These are phyloP conservation scores for Auanema freiburgensis DNA, from an alignment of 2,888 invertebrate species.

Conservation along the genomic window DNA sequence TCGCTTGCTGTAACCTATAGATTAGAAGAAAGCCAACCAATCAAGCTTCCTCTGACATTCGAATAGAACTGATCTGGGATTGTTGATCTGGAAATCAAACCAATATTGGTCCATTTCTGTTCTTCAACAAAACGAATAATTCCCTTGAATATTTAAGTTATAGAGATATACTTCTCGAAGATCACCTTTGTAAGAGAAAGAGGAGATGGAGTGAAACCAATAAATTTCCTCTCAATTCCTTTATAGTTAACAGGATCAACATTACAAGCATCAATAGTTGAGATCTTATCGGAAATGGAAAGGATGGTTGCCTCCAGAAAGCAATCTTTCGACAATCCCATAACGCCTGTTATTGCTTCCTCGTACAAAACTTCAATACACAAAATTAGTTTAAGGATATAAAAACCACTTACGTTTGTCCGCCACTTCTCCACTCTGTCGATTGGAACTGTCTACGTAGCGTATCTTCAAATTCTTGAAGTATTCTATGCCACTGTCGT, in stretches of 20 bases:
- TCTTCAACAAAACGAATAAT: too few species aligned
- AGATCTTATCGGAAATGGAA: conserved; percentile 28
- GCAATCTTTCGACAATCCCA: conserved; percentile 25
- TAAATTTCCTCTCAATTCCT: not conserved
- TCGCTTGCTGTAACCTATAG: not conserved
- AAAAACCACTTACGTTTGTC: conserved; percentile 8
- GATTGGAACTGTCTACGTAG: conserved; percentile 22
- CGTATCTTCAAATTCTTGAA: conserved; percentile 27
- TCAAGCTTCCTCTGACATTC: not conserved
- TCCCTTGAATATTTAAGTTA: too few species aligned
- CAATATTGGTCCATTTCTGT: too few species aligned
- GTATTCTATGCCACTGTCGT: conserved; percentile 16
- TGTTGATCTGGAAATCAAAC: too few species aligned
- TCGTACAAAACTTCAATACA: not conserved
- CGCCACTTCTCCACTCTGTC: conserved; percentile 19
- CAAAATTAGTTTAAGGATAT: not conserved
- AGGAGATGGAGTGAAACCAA: not conserved
- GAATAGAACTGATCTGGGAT: not conserved
- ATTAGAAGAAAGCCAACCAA: not conserved
- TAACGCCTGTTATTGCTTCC: conserved; percentile 14
- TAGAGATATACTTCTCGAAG: not conserved
- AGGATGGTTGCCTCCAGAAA: conserved; percentile 28
- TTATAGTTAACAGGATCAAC: not conserved
- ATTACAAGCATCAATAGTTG: conserved; percentile 28
- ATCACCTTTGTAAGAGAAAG: not conserved